These are phyloP conservation scores for Megastigmus dorsalis DNA, from an alignment of 2,888 invertebrate genomes.

Conservation along the genomic window DNA sequence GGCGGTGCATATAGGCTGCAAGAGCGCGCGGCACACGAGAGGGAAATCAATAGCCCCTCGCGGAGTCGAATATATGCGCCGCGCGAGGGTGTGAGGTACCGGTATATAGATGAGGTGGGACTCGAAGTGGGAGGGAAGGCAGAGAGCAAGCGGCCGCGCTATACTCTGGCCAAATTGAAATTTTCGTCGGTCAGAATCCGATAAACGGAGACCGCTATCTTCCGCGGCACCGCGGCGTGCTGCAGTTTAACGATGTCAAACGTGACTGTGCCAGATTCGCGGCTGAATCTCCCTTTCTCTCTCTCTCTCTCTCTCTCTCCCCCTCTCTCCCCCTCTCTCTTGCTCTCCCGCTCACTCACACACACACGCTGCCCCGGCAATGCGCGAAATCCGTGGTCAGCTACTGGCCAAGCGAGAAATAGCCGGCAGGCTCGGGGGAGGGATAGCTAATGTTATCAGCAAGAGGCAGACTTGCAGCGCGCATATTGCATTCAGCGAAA, in stretches of 20 bases:
- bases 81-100: no score
- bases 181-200: slow-evolving; percentile 31
- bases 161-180: slow-evolving; percentile 34
- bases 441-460: slow-evolving; percentile 62
- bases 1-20: no score
- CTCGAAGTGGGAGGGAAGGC: neutral
- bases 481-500: slow-evolving; percentile 35
- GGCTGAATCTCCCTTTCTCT: slow-evolving; percentile 15
- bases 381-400: slow-evolving; percentile 55
- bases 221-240: neutral
- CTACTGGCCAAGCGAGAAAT: slow-evolving; percentile 46
- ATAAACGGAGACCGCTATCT: slow-evolving; percentile 45
- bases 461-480: slow-evolving; percentile 58
- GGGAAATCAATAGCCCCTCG: slow-evolving; percentile 14
- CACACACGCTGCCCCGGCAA: no score
- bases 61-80: no score
- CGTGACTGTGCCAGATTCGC: slow-evolving; percentile 55
- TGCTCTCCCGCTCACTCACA: no score
- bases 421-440: slow-evolving; percentile 16
- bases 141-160: no score
- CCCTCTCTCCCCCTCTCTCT: no score
- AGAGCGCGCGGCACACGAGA: neutral
- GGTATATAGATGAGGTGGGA: neutral
- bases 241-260: slow-evolving; percentile 55
- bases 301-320: no score